Evolutionary conservation across 2,888 invertebrate genomes (phyloP).

Genomic region (Erpobdella octoculata): DNA sequence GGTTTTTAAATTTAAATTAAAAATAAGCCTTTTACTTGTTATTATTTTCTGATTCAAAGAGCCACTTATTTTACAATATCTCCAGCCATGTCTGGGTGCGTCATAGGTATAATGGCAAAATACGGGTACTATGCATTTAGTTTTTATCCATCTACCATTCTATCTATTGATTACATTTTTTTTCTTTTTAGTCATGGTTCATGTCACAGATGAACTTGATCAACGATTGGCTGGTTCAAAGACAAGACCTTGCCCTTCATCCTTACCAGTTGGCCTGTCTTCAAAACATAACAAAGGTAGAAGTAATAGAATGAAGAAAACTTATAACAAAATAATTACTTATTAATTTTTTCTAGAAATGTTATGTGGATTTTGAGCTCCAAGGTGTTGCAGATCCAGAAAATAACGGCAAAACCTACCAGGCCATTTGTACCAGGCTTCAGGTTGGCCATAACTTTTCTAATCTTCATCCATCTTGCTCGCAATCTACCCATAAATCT

Average conservation of each 20-base stretch:
- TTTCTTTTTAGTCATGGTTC: constrained; percentile 73
- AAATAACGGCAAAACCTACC: constrained; percentile 87
- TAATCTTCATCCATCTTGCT: background rate
- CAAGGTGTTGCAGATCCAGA: constrained; percentile 97
- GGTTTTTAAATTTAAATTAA: no score
- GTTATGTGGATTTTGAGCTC: constrained; percentile 95
- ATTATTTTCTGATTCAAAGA: no score
- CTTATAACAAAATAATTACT: no score
- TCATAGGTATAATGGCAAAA: no score
- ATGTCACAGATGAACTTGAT: constrained; percentile 84
- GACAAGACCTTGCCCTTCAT: constrained; percentile 84
- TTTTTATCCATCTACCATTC: background rate
- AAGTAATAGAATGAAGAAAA: no score
- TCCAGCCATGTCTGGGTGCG: no score
- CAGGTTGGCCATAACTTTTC: constrained; percentile 62
- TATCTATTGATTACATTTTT: background rate
- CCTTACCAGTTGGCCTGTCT: constrained; percentile 94
- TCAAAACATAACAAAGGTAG: constrained; percentile 81
- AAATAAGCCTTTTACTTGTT: no score
- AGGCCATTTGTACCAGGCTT: constrained; percentile 82
- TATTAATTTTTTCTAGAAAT: constrained; percentile 66
- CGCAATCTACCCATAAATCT: background rate
- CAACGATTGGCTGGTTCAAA: constrained; percentile 84
- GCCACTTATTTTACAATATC: no score
- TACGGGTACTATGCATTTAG: no score